These are phyloP conservation scores for Mobula birostris DNA, from an alignment of 2,113 vertebrate species.

Conservation along the genomic window DNA sequence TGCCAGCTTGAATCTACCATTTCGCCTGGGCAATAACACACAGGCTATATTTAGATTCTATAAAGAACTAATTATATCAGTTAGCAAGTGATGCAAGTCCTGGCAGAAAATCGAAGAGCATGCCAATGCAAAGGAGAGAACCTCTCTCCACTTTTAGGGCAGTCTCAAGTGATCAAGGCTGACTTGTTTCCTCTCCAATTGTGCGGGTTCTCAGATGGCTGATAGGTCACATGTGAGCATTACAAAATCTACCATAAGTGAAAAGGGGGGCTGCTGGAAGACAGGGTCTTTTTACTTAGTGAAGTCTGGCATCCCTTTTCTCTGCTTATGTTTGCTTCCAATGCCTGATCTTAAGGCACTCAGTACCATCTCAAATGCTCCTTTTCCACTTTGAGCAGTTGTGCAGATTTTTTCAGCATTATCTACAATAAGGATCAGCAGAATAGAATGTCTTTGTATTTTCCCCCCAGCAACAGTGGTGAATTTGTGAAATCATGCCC, in stretches of 20 bases:
- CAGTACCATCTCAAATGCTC: background rate
- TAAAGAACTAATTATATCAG: background rate
- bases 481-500: background rate
- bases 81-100: too few relatives aligned
- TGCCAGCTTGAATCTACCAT: background rate
- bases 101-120: background rate
- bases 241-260: too few relatives aligned
- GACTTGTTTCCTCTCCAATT: background rate
- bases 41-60: background rate
- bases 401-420: background rate
- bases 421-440: background rate
- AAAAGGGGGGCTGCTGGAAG: background rate
- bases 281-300: background rate
- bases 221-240: too few relatives aligned
- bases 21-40: background rate
- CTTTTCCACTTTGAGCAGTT: too few relatives aligned
- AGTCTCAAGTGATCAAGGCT: background rate
- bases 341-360: background rate
- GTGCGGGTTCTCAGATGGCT: too few relatives aligned
- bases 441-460: background rate
- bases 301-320: background rate
- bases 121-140: background rate
- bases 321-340: too few relatives aligned
- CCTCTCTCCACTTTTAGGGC: background rate
- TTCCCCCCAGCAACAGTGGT: background rate